These are phyloP conservation scores for Drosophila biarmipes DNA, from an alignment of 1,140 invertebrate species.

Conservation along the genomic window DNA sequence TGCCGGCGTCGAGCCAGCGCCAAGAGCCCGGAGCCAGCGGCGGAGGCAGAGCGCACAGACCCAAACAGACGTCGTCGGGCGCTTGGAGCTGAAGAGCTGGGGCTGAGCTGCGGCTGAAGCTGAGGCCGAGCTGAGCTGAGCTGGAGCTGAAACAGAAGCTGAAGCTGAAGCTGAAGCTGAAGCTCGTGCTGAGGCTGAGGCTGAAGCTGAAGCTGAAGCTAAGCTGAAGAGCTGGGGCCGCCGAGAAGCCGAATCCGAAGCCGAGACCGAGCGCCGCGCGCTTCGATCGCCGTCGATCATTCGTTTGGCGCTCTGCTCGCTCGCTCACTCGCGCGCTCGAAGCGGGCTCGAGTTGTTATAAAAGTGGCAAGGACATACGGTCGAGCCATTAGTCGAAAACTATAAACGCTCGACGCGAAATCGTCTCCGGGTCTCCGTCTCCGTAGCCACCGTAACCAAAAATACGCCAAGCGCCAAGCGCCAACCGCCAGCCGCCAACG, in stretches of 20 bases:
- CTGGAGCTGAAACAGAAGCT: not conserved
- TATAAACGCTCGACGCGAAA: constrained; percentile 84
- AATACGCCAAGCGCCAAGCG: not conserved
- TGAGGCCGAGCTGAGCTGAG: not conserved
- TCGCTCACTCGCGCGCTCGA: constrained; percentile 68
- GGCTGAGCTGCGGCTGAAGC: not conserved
- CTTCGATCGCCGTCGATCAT: constrained; percentile 61
- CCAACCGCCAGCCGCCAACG: constrained; percentile 18
- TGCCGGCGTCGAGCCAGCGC: constrained; percentile 3
- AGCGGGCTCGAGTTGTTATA: constrained; percentile 80
- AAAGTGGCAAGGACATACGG: constrained; percentile 84
- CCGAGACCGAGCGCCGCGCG: constrained; percentile 19
- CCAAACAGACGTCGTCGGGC: constrained; percentile 10
- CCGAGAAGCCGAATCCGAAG: constrained; percentile 1
- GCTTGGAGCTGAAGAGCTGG: constrained; percentile 7
- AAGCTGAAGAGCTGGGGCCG: constrained; percentile 3
- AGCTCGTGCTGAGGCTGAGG: not conserved
- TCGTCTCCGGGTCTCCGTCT: constrained; percentile 74
- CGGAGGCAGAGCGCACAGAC: not conserved
- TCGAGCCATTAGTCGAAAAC: constrained; percentile 84
- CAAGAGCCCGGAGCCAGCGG: constrained; percentile 1
- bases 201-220: constrained; percentile 2
- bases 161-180: not conserved
- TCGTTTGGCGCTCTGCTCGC: constrained; percentile 55
- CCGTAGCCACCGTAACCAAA: not conserved